A percentile compares a stretch with the other conserved stretches of the same genome.
phyloP scores from a whole-genome alignment of 1,140 invertebrate genomes.

The Micrasema minimum region DNA sequence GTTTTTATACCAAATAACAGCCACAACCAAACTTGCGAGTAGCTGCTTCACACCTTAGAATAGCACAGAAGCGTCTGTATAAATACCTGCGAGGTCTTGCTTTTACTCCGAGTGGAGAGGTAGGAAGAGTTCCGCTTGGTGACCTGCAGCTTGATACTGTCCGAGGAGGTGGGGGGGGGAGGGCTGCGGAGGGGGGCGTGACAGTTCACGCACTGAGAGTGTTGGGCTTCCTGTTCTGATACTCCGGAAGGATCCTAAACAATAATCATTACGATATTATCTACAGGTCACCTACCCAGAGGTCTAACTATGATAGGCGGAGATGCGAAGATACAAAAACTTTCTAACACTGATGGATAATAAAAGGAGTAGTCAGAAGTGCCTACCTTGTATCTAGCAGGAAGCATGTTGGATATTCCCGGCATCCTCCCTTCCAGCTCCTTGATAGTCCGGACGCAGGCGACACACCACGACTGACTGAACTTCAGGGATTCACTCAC shows the following conservation, averaged over 20 bases:
- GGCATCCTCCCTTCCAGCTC: constrained; percentile 56
- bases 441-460: constrained; percentile 54
- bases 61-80: no score
- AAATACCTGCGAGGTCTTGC: no score
- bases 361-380: not conserved
- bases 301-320: no score
- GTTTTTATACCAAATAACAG: no score
- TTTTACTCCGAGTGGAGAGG: no score
- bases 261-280: no score
- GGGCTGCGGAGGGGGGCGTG: not conserved
- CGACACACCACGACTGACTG: constrained; percentile 51
- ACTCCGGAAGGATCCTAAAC: not conserved
- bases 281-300: no score
- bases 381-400: constrained; percentile 49
- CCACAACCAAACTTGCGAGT: no score
- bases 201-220: constrained; percentile 15
- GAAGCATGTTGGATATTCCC: constrained; percentile 54
- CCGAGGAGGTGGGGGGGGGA: not conserved
- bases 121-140: no score
- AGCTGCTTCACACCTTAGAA: no score
- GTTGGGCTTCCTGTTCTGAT: not conserved
- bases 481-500: constrained; percentile 32
- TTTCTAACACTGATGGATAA: no score
- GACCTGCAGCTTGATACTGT: constrained; percentile 2
- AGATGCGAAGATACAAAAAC: no score